Percentiles rank a stretch among this genome's conserved stretches.
These are phyloP conservation scores for Phaethon lepturus DNA, from an alignment of 2,113 vertebrate species.

Conservation along the genomic window DNA sequence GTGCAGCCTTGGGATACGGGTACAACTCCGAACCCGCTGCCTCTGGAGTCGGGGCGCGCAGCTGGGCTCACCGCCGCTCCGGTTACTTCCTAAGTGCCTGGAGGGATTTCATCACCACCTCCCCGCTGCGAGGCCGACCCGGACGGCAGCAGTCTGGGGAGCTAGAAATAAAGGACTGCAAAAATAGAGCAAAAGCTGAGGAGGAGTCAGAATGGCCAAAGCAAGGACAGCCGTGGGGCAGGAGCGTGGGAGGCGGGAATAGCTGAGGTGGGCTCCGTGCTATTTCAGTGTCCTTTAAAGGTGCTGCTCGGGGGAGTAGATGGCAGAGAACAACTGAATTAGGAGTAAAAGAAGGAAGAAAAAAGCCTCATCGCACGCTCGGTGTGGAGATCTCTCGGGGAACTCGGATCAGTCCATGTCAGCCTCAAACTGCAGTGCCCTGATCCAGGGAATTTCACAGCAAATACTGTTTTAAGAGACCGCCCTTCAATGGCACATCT, in stretches of 20 bases:
- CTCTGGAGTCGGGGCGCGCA: background rate
- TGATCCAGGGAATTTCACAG: background rate
- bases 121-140: background rate
- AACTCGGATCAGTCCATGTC: accelerated
- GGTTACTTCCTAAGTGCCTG: background rate
- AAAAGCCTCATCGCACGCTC: background rate
- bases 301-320: background rate
- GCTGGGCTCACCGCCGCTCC: background rate
- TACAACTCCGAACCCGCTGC: background rate
- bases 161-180: background rate
- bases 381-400: background rate
- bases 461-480: background rate
- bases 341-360: background rate
- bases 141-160: background rate
- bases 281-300: background rate
- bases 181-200: background rate
- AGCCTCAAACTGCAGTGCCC: background rate
- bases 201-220: background rate
- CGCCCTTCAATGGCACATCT: background rate
- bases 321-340: background rate
- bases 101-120: background rate
- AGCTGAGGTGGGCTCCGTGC: background rate
- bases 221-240: background rate
- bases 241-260: background rate
- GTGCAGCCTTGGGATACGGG: background rate